phyloP scores from a whole-genome alignment of 2,113 vertebrate species.

The Amia ocellicauda region DNA sequence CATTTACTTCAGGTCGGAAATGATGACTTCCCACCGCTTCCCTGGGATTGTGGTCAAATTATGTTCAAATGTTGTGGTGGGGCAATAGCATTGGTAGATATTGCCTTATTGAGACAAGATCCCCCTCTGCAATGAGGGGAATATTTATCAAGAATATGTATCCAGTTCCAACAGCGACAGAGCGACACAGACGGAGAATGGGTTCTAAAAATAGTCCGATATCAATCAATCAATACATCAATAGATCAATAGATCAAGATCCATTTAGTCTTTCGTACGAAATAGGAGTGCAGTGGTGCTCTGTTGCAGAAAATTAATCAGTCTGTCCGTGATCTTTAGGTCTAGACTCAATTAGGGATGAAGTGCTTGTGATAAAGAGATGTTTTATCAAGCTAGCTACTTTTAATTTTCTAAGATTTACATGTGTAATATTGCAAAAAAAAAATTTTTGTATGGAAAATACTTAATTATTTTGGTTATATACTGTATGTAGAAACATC shows the following conservation, averaged over 20 bases:
- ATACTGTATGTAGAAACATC: slow-evolving; percentile 16
- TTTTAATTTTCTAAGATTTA: slow-evolving; percentile 5
- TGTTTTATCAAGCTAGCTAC: slow-evolving; percentile 34
- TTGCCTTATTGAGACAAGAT: too few relatives aligned
- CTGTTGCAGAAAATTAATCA: slow-evolving; percentile 41
- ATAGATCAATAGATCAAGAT: slow-evolving; percentile 42
- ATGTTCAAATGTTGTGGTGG: too few relatives aligned
- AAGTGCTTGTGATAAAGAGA: slow-evolving; percentile 27
- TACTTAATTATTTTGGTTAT: slow-evolving; percentile 16
- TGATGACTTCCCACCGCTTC: too few relatives aligned
- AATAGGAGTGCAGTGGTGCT: slow-evolving; percentile 51
- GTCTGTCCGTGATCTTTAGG: slow-evolving; percentile 42
- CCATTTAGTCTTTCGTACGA: slow-evolving; percentile 28
- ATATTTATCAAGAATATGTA: too few relatives aligned
- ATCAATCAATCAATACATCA: neutral
- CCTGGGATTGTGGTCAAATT: too few relatives aligned
- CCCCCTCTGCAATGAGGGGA: too few relatives aligned
- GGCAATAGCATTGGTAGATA: too few relatives aligned
- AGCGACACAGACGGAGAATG: too few relatives aligned
- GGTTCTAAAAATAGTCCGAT: too few relatives aligned
- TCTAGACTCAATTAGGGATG: slow-evolving; percentile 45
- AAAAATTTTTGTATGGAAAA: slow-evolving; percentile 15
- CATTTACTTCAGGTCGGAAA: too few relatives aligned
- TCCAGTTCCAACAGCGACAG: too few relatives aligned
- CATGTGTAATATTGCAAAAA: slow-evolving; percentile 3